Conservation (phyloP, 1,140 invertebrate species). For the Drosophila albomicans region DNA sequence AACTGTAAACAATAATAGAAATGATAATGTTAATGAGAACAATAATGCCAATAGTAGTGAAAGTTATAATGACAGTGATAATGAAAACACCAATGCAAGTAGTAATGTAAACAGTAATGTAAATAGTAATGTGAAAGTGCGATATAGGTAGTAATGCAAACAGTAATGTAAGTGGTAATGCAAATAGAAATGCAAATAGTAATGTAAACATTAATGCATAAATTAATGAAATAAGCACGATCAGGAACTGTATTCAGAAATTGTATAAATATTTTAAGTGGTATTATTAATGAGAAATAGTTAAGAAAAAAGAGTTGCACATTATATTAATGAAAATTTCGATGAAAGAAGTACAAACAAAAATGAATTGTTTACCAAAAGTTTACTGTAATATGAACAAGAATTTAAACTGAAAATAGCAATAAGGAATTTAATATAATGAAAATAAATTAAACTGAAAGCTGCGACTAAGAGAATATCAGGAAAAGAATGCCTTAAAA, state of each 20-base stretch:
- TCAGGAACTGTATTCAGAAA: too few relatives aligned
- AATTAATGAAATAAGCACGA: too few relatives aligned
- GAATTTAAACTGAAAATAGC: background rate
- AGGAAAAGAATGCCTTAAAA: too few relatives aligned
- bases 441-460: too few relatives aligned
- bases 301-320: background rate
- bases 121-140: background rate
- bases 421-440: background rate
- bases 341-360: background rate
- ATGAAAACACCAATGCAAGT: background rate
- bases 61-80: background rate
- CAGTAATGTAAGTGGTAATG: background rate
- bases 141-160: background rate
- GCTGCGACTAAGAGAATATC: too few relatives aligned
- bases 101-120: background rate
- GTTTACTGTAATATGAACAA: too few relatives aligned
- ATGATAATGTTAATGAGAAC: too few relatives aligned
- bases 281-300: background rate
- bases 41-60: background rate
- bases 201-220: background rate
- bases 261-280: background rate
- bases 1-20: too few relatives aligned
- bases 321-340: background rate
- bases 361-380: too few relatives aligned
- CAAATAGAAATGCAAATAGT: background rate